Evolutionary conservation across 1,140 invertebrate genomes (phyloP).

Genomic region (Bradysia coprophila): DNA sequence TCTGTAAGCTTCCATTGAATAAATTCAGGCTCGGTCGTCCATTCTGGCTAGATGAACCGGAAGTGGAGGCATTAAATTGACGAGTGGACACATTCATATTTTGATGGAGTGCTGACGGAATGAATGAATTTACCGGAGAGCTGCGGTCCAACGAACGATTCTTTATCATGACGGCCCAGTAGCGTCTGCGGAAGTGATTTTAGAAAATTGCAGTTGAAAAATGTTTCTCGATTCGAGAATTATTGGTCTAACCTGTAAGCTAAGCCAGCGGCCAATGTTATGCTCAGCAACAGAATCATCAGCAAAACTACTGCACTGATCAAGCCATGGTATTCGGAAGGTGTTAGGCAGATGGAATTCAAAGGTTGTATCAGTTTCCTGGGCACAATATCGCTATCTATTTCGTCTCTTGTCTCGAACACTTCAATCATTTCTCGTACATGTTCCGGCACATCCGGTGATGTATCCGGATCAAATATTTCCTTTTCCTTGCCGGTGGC

Average conservation of each 20-base stretch:
- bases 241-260: conserved; percentile 38
- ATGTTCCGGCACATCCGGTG: conserved; percentile 31
- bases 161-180: conserved; percentile 48
- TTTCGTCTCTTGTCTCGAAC: conserved; percentile 51
- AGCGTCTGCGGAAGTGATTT: conserved; percentile 31
- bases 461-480: conserved; percentile 9
- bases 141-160: conserved; percentile 36
- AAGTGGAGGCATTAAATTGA: conserved; percentile 9
- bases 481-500: conserved; percentile 14
- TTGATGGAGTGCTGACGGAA: conserved; percentile 18
- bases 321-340: conserved; percentile 56
- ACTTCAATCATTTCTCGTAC: conserved; percentile 77
- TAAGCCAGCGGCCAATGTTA: conserved; percentile 40
- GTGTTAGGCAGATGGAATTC: conserved; percentile 51
- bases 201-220: conserved; percentile 1
- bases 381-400: conserved; percentile 37
- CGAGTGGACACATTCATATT: conserved; percentile 21
- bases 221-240: neutral
- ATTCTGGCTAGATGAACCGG: neutral
- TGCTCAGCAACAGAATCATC: conserved; percentile 42
- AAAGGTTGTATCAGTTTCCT: conserved; percentile 32
- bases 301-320: conserved; percentile 49
- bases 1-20: conserved; percentile 35
- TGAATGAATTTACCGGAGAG: conserved; percentile 20
- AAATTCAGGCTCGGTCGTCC: conserved; percentile 26